Conservation (phyloP, 2,113 vertebrate genomes). For the Lepus europaeus region DNA sequence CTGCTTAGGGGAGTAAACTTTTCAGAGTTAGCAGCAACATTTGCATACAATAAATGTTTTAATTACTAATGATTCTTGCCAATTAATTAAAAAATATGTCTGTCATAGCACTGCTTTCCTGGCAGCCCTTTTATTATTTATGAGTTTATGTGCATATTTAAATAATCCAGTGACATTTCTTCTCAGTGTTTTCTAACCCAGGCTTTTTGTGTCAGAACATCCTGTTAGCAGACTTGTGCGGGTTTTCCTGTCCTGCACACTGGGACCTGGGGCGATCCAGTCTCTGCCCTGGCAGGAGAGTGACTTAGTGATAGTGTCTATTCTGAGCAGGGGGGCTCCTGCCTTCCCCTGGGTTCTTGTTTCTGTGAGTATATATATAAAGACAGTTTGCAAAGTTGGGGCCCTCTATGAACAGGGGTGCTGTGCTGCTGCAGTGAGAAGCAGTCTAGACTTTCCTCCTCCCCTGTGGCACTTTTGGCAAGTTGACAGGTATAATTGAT, state of each 20-base stretch:
- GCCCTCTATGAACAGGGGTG: constrained; percentile 59
- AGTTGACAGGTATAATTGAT: constrained; percentile 83
- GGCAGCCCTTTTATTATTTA: constrained; percentile 56
- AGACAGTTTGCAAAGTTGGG: constrained; percentile 57
- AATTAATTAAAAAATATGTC: constrained; percentile 72
- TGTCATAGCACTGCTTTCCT: constrained; percentile 48
- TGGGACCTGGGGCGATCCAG: background rate
- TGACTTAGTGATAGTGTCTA: background rate
- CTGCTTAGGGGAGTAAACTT: constrained; percentile 33
- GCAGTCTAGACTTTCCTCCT: constrained; percentile 78
- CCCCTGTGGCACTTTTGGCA: constrained; percentile 78
- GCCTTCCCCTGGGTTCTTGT: background rate
- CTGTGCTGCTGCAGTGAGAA: constrained; percentile 37
- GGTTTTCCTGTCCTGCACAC: background rate
- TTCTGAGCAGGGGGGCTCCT: background rate
- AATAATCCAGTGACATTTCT: constrained; percentile 34
- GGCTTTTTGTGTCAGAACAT: background rate
- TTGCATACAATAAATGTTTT: constrained; percentile 66
- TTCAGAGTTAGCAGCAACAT: background rate
- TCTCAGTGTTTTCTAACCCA: constrained; percentile 53
- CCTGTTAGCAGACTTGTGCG: background rate
- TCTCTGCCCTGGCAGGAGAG: background rate
- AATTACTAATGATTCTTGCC: constrained; percentile 69
- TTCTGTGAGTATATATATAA: background rate
- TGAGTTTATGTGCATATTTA: constrained; percentile 28